Evolutionary conservation across 1,140 invertebrate genomes (phyloP), one percentile per base, ranked within the genome.

Genomic region (Oreohelix idahoensis): DNA sequence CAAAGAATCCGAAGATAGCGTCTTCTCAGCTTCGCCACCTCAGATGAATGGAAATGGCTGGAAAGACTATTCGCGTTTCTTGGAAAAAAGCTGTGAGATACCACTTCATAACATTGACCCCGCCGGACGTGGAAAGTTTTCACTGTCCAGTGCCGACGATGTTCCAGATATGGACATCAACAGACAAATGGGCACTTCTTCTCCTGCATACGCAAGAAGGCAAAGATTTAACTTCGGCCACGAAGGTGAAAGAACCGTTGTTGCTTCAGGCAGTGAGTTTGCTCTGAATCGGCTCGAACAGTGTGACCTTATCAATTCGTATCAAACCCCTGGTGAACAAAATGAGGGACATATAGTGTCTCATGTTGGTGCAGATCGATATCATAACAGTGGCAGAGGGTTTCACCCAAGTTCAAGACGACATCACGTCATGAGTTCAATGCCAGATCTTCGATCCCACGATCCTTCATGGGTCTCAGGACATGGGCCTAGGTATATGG

Each of bases 21-120:
- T n/a, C n/a, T 26, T 77, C 10, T 20, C 75, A 20, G 2, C 75
- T 35, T 23, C 75, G 29, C 36, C 49, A 51, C 38, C n/a, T n/a
- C 38, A 75, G 15, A 13, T 8, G 49, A 77, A 77, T 35, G 32
- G 32, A 35, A 32, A 79, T 2, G 69, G 69, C 39, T 81, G 79
- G 79, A n/a, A 36, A 15, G 70, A 75, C 39, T 82, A 82, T 32
- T 15, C 36, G 20, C 11, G 26, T 20, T 82, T 69, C 32, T 63
- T 82, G 4, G 36, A 82, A 35, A 82, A 82, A 38, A 32, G 75
- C 32, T 35, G 1, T 35, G 80, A 82, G 1, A 75, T 82, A 13
- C 80, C 80, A 10, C 38, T 35, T 2, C 80, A 63, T 42, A 82
- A 82, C 32, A 82, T 82, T 8, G 80, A 82, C 29, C 45, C 70